Percentiles rank a stretch among this genome's conserved stretches.
These are phyloP conservation scores for Pitangus sulphuratus DNA, from an alignment of 2,797 vertebrate genomes.

Conservation along the genomic window DNA sequence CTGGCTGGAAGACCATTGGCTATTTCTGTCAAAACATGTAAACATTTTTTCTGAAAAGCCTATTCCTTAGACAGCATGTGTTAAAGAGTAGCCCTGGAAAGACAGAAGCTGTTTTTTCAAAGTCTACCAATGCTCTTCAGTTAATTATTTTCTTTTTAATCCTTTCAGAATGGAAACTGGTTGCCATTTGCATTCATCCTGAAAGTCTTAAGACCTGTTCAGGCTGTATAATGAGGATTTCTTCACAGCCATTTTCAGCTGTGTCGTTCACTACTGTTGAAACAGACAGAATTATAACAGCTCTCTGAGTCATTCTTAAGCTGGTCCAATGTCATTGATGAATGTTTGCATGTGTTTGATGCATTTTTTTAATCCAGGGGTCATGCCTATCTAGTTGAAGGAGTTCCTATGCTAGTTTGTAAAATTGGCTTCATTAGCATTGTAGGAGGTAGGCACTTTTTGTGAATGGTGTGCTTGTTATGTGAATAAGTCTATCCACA, in stretches of 20 bases:
- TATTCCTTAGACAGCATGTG: background rate
- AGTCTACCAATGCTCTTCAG: background rate
- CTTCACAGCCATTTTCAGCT: background rate
- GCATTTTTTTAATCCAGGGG: background rate
- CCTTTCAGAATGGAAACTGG: background rate
- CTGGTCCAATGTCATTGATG: background rate
- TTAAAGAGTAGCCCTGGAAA: conserved; percentile 19
- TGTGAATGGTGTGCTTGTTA: background rate
- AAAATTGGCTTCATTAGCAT: background rate
- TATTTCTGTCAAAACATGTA: conserved; percentile 35
- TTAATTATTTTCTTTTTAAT: background rate
- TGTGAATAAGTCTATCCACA: background rate
- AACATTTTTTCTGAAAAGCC: background rate
- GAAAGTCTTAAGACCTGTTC: background rate
- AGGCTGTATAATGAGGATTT: background rate
- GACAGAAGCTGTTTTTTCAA: background rate
- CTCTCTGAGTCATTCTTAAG: background rate
- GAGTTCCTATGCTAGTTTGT: background rate
- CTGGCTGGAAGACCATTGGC: conserved; percentile 11
- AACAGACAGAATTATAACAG: background rate
- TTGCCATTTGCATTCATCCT: background rate
- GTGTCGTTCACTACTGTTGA: background rate
- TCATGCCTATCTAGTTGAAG: background rate
- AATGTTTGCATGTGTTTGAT: background rate
- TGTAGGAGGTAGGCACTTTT: background rate